Percentiles rank a stretch among this genome's conserved stretches.
These are phyloP conservation scores for Bucco capensis DNA, from an alignment of 2,113 vertebrate species.

Conservation along the genomic window DNA sequence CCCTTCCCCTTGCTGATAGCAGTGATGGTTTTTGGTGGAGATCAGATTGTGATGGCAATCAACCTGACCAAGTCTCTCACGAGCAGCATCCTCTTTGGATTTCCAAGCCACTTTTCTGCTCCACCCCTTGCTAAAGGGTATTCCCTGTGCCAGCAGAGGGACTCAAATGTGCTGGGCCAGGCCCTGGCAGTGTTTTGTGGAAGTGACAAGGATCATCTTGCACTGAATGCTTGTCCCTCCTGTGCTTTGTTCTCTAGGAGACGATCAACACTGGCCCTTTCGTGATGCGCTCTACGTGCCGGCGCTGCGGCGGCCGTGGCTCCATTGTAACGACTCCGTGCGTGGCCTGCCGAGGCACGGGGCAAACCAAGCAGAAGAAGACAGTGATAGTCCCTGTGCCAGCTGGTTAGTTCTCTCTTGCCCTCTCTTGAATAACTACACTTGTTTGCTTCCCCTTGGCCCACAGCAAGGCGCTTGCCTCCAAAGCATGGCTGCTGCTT, in stretches of 20 bases:
- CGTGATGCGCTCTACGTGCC: constrained; percentile 95
- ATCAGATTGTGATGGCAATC: fast-evolving
- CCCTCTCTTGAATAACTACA: not conserved
- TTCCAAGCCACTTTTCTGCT: not conserved
- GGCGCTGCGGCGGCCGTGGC: constrained; percentile 87
- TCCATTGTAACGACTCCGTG: constrained; percentile 84
- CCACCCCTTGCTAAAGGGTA: not conserved
- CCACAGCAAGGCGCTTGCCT: not conserved
- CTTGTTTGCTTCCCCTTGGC: not conserved
- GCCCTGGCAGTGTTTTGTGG: too few species aligned
- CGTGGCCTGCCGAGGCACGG: constrained; percentile 80
- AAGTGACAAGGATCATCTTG: fast-evolving
- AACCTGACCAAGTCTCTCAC: not conserved
- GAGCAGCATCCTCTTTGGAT: not conserved
- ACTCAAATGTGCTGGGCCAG: not conserved
- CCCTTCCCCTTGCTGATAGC: not conserved
- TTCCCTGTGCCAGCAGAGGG: not conserved
- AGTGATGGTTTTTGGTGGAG: not conserved
- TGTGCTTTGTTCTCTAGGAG: constrained; percentile 74
- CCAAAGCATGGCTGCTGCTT: not conserved
- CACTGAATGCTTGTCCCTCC: not conserved
- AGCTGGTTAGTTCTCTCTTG: constrained; percentile 80
- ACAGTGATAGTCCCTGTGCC: constrained; percentile 90
- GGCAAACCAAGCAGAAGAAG: constrained; percentile 92
- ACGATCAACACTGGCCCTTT: constrained; percentile 95